Base-by-base conservation (phyloP, 2,888 invertebrate genomes). In the Camptogramma bilineatum region DNA sequence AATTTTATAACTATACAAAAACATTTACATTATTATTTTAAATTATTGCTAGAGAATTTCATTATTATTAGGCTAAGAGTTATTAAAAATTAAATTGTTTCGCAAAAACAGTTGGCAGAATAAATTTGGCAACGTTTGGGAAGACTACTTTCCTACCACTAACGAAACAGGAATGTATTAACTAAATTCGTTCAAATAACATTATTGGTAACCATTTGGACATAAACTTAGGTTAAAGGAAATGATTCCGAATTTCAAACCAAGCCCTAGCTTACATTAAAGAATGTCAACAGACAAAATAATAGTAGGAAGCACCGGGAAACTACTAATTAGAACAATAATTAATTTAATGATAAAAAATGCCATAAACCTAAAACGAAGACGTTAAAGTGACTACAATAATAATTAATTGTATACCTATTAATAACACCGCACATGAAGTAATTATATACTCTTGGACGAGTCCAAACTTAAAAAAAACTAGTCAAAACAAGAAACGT, bases 111-210 rank as follows among this genome's bases (percentile, higher is more conserved):
- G 90, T 91, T 91, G 89, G 90, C 90, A 87, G 88, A 86, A 82
- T 84, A 81, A 88, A 90, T 93, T 93, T 93, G 93, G 93, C 93
- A 92, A 91, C 90, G 90, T 91, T 92, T 82, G 89, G 91, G 92
- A 93, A 93, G 93, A 93, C 92, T 91, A 91, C 90, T 91, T 88
- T 90, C 86, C 90, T 92, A 92, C 87, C 85, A 90, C 90, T 91
- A 90, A 90, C 89, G 88, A 91, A 91, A 93, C 87, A 91, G 90
- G 87, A 90, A 88, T 91, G 91, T 87, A 83, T 84, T 82, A 90
- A 92, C 91, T 91, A 91, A 93, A 92, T 91, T 91, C 91, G 91
- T 85, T 90, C 85, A 79, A 87, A 90, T 87, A 91, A 90, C 89
- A 87, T 71, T 77, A 88, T 81, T 92, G 92, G 92, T 93, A 93